A percentile compares a stretch with the other conserved stretches of the same genome.
phyloP scores from a whole-genome alignment of 2,113 vertebrate genomes.

The Callipepla squamata region DNA sequence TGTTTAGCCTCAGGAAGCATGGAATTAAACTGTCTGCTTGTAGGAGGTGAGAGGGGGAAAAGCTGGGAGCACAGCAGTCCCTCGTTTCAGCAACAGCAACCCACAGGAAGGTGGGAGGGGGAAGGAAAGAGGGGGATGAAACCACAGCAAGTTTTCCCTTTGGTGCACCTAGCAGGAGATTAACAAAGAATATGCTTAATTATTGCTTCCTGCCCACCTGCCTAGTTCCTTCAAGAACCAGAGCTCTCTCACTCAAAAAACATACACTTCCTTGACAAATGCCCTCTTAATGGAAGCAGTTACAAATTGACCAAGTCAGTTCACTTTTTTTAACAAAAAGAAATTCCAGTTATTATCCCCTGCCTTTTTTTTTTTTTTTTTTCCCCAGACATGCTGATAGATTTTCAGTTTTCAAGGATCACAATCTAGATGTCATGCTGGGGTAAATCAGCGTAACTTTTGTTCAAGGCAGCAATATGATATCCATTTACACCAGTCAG shows the following conservation, averaged over 20 bases:
- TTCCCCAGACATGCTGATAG: neutral
- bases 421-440: neutral
- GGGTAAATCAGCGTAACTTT: conserved; percentile 19
- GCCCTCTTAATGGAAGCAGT: conserved; percentile 23
- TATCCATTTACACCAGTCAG: conserved; percentile 42
- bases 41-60: neutral
- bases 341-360: neutral
- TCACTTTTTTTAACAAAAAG: neutral
- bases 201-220: conserved; percentile 68
- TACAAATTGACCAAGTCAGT: conserved; percentile 51
- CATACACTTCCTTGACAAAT: conserved; percentile 40
- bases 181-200: conserved; percentile 58
- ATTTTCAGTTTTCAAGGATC: neutral
- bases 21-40: conserved; percentile 42
- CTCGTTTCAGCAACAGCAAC: neutral
- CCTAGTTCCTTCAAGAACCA: conserved; percentile 34
- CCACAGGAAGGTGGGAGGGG: conserved; percentile 2
- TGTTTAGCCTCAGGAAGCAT: conserved; percentile 39
- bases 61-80: neutral
- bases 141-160: conserved; percentile 46
- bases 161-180: conserved; percentile 52
- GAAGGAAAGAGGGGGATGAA: neutral
- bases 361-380: neutral
- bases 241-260: conserved; percentile 40
- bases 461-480: neutral